Evolutionary conservation across 2,797 vertebrate species (phyloP), one percentile per base, ranked within the genome.

Genomic region (Takifugu ocellatus): DNA sequence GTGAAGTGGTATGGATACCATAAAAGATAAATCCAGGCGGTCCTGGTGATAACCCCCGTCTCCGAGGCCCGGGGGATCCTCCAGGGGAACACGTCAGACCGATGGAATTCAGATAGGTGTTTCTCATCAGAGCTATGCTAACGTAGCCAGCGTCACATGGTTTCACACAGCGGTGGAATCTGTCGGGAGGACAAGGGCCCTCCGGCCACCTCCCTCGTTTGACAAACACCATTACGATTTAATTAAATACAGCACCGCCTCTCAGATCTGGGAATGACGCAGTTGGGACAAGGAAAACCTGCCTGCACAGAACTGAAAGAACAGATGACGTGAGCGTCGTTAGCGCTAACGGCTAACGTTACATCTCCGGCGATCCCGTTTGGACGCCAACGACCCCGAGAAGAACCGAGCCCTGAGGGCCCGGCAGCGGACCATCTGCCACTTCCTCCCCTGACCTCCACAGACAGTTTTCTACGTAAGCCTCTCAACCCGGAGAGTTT

Each of bases 401-500:
- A 78, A 81, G 61, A 80, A 80, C 70, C 65, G 12, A 78, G 59
- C 77, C 81, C 68, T 56, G 42, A 45, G 54, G 58, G 68, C 51
- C 58, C 48, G 75, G 51, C 63, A 36, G 62, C 45, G 50, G 78
- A 65, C 84, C 87, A 86, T 89, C 86, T 90, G 86, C 16, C 46
- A 33, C 61, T 43, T 47, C 63, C 61, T 65, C 48, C 44, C 8
- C 43, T 10, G 61, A 33, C 49, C 56, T 36, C 68, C 73, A 65
- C 75, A 85, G 85, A 86, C 86, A 77, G 71, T 61, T 74, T 70
- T 54, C 76, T 54, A 54, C 49, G 21, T 89, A 88, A 90, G 84
- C 87, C 79, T 72, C 78, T 83, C 75, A 78, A 39, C 50, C 73
- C 78, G 64, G 61, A 81, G 76, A 77, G 83, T 77, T 83, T 64